phyloP scores from a whole-genome alignment of 2,888 invertebrate species.

The Ischnura elegans region DNA sequence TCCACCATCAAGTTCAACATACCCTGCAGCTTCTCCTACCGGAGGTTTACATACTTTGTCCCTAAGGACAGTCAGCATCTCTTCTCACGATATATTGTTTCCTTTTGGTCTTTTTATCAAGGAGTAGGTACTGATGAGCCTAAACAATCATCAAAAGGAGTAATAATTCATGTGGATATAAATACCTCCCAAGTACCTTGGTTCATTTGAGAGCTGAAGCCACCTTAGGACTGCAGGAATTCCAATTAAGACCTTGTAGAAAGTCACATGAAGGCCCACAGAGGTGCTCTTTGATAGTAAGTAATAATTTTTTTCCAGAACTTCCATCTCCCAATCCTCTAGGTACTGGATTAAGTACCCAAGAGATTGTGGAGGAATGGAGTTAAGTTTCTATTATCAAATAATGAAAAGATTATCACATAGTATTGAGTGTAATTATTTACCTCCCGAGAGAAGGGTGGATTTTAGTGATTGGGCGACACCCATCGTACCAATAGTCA shows the following conservation, averaged over 20 bases:
- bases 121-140: not conserved
- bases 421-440: no score
- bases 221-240: constrained; percentile 68
- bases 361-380: constrained; percentile 28
- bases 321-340: not conserved
- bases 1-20: no score
- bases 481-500: no score
- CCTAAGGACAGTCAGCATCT: no score
- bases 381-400: not conserved
- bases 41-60: no score
- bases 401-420: not conserved
- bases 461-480: no score
- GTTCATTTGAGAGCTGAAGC: constrained; percentile 36
- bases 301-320: constrained; percentile 39
- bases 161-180: not conserved
- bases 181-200: not conserved
- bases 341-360: constrained; percentile 68
- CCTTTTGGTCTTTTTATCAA: not conserved
- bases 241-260: constrained; percentile 65
- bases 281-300: constrained; percentile 66
- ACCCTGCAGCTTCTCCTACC: no score
- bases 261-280: constrained; percentile 69
- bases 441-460: constrained; percentile 69
- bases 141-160: not conserved
- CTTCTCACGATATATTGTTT: no score